phyloP scores from a whole-genome alignment of 2,113 vertebrate genomes.

The Psilopogon haemacephalus region DNA sequence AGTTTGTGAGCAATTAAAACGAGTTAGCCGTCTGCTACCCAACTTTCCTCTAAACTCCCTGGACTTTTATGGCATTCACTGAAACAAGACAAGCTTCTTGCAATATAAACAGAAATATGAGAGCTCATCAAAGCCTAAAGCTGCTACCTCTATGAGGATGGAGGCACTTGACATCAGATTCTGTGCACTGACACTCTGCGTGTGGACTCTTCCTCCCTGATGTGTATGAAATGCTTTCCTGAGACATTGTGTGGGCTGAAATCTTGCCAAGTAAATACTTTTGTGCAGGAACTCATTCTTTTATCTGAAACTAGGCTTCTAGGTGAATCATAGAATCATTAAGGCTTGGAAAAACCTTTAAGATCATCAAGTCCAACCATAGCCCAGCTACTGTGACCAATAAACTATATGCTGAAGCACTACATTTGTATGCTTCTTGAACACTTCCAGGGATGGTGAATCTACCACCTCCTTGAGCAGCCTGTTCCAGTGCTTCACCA shows the following conservation, averaged over 20 bases:
- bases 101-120: background rate
- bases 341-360: too few species aligned
- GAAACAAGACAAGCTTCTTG: rapidly evolving
- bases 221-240: background rate
- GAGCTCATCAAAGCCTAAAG: background rate
- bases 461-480: too few species aligned
- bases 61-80: background rate
- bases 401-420: too few species aligned
- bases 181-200: too few species aligned
- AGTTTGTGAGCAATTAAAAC: background rate
- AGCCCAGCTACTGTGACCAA: too few species aligned
- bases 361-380: too few species aligned
- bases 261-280: background rate
- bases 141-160: background rate
- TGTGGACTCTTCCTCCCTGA: background rate
- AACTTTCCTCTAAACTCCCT: background rate
- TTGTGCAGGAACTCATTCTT: background rate
- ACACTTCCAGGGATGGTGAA: too few species aligned
- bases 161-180: too few species aligned
- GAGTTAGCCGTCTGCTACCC: background rate
- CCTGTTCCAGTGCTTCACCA: too few species aligned
- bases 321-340: background rate
- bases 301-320: background rate
- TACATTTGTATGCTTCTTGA: too few species aligned
- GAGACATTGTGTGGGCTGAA: background rate